Evolutionary conservation across 2,888 invertebrate species (phyloP).

Genomic region (Drosophila tanythrix): DNA sequence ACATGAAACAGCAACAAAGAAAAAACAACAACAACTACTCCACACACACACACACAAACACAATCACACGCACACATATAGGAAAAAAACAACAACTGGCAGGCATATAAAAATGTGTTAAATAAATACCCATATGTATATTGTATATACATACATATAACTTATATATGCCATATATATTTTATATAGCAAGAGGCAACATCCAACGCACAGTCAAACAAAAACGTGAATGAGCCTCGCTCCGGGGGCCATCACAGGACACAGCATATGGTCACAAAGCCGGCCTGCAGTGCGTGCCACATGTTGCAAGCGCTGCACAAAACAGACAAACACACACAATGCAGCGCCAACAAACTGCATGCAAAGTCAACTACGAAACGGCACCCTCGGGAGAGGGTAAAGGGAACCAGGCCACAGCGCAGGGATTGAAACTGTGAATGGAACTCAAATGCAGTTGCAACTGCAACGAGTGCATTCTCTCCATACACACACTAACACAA

Average conservation of each 20-base stretch:
- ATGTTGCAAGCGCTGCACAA: constrained; percentile 67
- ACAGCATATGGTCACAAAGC: constrained; percentile 69
- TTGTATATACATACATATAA: constrained; percentile 8
- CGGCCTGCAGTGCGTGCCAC: constrained; percentile 78
- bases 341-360: constrained; percentile 48
- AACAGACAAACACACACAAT: constrained; percentile 40
- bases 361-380: constrained; percentile 43
- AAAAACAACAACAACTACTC: constrained; percentile 47
- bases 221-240: constrained; percentile 41
- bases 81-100: constrained; percentile 39
- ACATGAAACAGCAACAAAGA: constrained; percentile 37
- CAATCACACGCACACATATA: constrained; percentile 21
- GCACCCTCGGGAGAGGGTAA: constrained; percentile 17
- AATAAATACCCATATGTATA: constrained; percentile 67
- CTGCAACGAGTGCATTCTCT: constrained; percentile 41
- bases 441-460: constrained; percentile 50
- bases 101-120: constrained; percentile 74
- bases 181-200: constrained; percentile 45
- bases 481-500: constrained; percentile 42
- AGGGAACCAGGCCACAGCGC: background rate
- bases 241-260: constrained; percentile 24
- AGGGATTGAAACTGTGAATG: constrained; percentile 48
- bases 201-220: constrained; percentile 48
- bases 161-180: constrained; percentile 33
- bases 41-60: constrained; percentile 30